Conservation (phyloP, 1,140 invertebrate genomes). For the Magallana gigas region DNA sequence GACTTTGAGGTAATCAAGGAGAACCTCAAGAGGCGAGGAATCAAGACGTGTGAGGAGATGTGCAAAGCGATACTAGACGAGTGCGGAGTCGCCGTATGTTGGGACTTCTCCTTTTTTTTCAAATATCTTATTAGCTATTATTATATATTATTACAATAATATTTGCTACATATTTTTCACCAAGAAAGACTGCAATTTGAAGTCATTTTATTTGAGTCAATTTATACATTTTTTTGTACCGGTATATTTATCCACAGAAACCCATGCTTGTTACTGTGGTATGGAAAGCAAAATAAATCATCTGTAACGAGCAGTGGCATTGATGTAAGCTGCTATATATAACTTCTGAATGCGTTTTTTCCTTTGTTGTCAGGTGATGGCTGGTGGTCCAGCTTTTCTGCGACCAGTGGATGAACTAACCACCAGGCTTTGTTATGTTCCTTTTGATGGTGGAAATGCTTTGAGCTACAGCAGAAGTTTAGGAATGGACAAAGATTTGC, state of each 20-base stretch:
- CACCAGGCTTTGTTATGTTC: conserved; percentile 74
- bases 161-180: too few species aligned
- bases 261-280: too few species aligned
- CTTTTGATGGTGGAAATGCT: conserved; percentile 74
- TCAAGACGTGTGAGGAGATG: conserved; percentile 72
- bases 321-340: too few species aligned
- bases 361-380: conserved; percentile 67
- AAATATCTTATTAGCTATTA: too few species aligned
- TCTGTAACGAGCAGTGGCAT: too few species aligned
- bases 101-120: neutral
- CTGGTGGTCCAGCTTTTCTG: conserved; percentile 75
- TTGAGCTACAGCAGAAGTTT: conserved; percentile 65
- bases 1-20: conserved; percentile 72
- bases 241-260: too few species aligned
- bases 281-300: too few species aligned
- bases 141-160: too few species aligned
- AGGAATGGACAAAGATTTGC: conserved; percentile 65
- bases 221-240: too few species aligned
- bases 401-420: conserved; percentile 73
- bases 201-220: too few species aligned
- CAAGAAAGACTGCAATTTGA: too few species aligned
- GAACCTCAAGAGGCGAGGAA: conserved; percentile 62
- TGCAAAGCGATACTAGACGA: conserved; percentile 70
- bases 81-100: conserved; percentile 70
- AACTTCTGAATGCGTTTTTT: too few species aligned